Evolutionary conservation across 1,140 invertebrate species (phyloP).

Genomic region (Brachionus paranguensis): DNA sequence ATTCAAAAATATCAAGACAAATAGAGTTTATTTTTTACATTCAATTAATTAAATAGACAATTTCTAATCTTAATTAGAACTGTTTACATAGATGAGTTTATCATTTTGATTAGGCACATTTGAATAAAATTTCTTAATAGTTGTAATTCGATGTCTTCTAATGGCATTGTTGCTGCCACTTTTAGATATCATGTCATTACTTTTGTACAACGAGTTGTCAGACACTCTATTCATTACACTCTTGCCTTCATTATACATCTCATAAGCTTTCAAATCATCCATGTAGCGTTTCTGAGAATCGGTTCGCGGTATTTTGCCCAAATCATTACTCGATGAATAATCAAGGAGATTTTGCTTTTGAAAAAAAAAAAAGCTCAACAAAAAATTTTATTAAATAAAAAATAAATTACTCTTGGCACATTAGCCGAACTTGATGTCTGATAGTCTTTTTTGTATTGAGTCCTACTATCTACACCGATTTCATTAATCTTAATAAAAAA

Average conservation of each 20-base stretch:
- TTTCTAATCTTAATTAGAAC: background rate
- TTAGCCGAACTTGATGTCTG: background rate
- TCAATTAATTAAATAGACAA: background rate
- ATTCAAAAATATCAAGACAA: background rate
- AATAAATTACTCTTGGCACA: constrained; percentile 11
- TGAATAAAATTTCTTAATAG: constrained; percentile 7
- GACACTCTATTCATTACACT: background rate
- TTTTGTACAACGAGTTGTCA: background rate
- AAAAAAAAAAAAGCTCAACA: background rate
- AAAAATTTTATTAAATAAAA: background rate
- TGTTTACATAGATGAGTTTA: background rate
- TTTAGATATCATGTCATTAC: background rate
- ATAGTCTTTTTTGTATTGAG: background rate
- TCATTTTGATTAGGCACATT: constrained; percentile 14
- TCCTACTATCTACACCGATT: background rate
- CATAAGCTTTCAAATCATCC: constrained; percentile 24
- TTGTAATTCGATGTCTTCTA: constrained; percentile 6
- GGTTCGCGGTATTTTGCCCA: background rate
- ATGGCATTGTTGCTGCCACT: constrained; percentile 11
- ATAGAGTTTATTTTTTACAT: constrained; percentile 2
- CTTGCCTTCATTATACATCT: constrained; percentile 4
- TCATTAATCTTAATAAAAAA: constrained; percentile 12
- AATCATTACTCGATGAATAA: constrained; percentile 16
- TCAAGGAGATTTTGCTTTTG: background rate
- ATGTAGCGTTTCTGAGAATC: constrained; percentile 7